phyloP scores from a whole-genome alignment of 64 coral and sea anemone species.

The Pocillopora verrucosa region DNA sequence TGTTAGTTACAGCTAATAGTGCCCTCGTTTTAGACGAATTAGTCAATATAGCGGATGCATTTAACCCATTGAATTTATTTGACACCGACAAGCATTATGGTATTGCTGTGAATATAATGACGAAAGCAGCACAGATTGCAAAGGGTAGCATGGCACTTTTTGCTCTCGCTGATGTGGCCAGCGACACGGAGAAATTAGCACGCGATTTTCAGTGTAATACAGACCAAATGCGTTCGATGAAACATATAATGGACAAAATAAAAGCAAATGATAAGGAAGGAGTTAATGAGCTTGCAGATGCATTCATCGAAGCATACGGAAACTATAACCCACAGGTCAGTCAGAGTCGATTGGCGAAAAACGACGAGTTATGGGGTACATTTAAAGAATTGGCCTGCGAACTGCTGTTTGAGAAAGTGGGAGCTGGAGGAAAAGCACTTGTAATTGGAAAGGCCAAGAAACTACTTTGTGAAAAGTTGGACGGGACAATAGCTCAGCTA shows the following conservation, averaged over 20 bases:
- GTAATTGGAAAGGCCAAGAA: neutral
- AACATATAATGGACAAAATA: neutral
- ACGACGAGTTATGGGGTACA: slow-evolving; percentile 37
- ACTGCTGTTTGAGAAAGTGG: neutral
- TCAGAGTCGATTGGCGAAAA: neutral
- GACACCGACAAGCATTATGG: neutral
- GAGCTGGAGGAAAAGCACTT: neutral
- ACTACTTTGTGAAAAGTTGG: slow-evolving; percentile 37
- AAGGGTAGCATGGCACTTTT: neutral
- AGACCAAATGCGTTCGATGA: slow-evolving; percentile 16
- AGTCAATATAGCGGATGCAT: neutral
- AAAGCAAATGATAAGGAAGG: neutral
- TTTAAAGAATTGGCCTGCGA: slow-evolving; percentile 44
- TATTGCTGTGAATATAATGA: neutral
- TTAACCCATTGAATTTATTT: neutral
- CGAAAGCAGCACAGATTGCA: neutral
- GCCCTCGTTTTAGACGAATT: neutral
- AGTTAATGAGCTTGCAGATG: neutral
- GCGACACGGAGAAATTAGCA: neutral
- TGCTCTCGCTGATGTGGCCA: neutral
- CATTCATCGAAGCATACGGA: slow-evolving; percentile 29
- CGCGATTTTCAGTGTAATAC: slow-evolving; percentile 14
- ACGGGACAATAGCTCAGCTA: slow-evolving; percentile 52
- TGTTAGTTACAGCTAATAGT: neutral
- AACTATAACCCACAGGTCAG: slow-evolving; percentile 32